Base-by-base conservation (phyloP, 2,888 invertebrate genomes). In the Pristionchus mayeri region DNA sequence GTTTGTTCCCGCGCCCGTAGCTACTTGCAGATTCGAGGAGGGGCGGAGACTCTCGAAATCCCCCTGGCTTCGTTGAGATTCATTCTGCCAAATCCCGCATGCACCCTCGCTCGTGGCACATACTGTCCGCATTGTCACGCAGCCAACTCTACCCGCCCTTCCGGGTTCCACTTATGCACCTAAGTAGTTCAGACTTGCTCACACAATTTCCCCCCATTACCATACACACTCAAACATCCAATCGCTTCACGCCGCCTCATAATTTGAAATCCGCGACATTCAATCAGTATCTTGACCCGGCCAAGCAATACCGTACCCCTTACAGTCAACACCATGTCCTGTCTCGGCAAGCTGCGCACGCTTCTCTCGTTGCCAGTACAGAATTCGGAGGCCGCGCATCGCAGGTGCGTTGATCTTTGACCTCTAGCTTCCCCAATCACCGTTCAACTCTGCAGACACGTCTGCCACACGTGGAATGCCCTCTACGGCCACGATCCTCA, bases 391-490 rank as follows among this genome's bases (percentile, higher is more conserved):
- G 48, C 48, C 44, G 81, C 81, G 37, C 81, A 82, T 63, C 81
- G 81, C 30, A 37, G 71, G 71, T 71, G 44, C 24, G n/a, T 44
- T 44, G 0, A 2, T 4, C n/a, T n/a, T n/a, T n/a, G n/a, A n/a
- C 24, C 44, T 24, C 7, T 13, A 44, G 6, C 13, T 44, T 13
- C 44, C 7, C 71, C 30, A 44, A n/a, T n/a, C 16, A 71, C 3
- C 30, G 24, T 86, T 87, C 13, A 78, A 87, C 81, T 86, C 27
- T 44, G 18, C 71, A 86, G 86, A 40, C 88, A 88, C 67, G 88
- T 89, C 16, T 85, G 86, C n/a, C 89, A 89, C 48, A 87, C 89
- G 18, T 89, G 89, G 89, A 87, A 85, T 24, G 87, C 88, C 0
- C 86, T 89, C 50, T 88, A 88, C 67, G 54, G 81, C 3, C 86